Evolutionary conservation across 2,888 invertebrate genomes (phyloP), one percentile per base, ranked within the genome.

Genomic region (Perizoma affinitatum): DNA sequence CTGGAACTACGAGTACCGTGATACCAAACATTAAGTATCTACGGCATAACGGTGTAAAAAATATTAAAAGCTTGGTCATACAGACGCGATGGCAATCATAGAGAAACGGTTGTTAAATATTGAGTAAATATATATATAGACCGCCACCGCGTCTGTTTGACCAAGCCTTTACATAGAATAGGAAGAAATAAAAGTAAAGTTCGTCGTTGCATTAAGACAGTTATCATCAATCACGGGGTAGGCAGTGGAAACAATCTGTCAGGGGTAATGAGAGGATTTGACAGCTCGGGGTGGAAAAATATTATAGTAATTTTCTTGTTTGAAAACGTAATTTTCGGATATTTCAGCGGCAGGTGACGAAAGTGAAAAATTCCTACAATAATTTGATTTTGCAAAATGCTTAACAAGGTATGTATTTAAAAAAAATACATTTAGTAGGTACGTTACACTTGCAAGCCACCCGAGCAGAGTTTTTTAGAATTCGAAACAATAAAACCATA

Each of bases 401-500:
- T n/a, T n/a, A n/a, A n/a, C n/a, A n/a, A n/a, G n/a, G n/a, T n/a
- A n/a, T n/a, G n/a, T n/a, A n/a, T n/a, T 40, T 40, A 6, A 40
- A 7, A 7, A 8, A 6, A 40, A 8, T 22, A 22, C 22, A 22
- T 22, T 22, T 22, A 22, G 22, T 2, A 22, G 22, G 22, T 22
- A 22, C 22, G 22, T 22, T 22, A 22, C 22, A 22, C 22, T 22
- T 22, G 10, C 63, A 65, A 47, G 49, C 55, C 86, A 87, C 86
- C 87, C 88, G 87, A 71, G 72, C 75, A 67, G 69, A 54, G 56
- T 63, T 45, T 61, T 51, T 70, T 65, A 22, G 79, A 78, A 78
- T 75, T 71, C 70, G 67, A 83, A 86, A 88, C 87, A 88, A 88
- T 86, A 86, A 85, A 86, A 83, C 73, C 73, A 68, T 73, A 45